These are phyloP conservation scores for Meloidogyne hapla DNA, from an alignment of 1,140 invertebrate species.

Conservation along the genomic window DNA sequence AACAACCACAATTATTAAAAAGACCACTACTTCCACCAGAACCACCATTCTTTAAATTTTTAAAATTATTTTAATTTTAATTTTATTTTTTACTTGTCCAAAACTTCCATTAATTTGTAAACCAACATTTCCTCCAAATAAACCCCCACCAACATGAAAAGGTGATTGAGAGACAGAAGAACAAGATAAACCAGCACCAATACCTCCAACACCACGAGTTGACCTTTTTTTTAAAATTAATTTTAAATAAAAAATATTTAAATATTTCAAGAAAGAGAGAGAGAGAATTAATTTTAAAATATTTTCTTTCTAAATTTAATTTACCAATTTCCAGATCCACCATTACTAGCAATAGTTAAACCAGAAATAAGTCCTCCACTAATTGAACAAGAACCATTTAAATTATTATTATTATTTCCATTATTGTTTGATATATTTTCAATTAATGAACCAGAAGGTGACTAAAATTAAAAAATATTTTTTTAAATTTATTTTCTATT, in stretches of 20 bases:
- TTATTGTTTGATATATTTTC: constrained; percentile 17
- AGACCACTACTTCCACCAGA: not conserved
- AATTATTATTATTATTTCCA: constrained; percentile 11
- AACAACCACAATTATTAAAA: constrained; percentile 34
- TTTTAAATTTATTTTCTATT: not conserved
- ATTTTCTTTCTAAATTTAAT: not conserved
- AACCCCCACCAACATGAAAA: constrained; percentile 10
- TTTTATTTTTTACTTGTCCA: constrained; percentile 14
- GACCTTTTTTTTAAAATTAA: constrained; percentile 39
- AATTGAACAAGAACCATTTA: constrained; percentile 34
- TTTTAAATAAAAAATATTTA: not conserved
- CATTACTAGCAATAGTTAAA: constrained; percentile 36
- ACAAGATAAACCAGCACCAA: constrained; percentile 49
- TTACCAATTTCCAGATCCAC: constrained; percentile 29
- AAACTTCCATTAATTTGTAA: constrained; percentile 31
- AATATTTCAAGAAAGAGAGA: not conserved
- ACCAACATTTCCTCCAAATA: constrained; percentile 22
- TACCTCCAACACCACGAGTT: constrained; percentile 52
- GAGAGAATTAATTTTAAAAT: not conserved
- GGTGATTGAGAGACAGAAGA: constrained; percentile 4
- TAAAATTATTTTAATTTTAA: not conserved
- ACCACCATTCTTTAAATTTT: not conserved
- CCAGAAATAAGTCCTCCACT: constrained; percentile 54
- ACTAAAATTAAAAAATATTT: constrained; percentile 4
- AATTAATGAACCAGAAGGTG: constrained; percentile 7